Percentiles rank a stretch among this genome's conserved stretches.
Evolutionary conservation across 2,797 vertebrate species (phyloP).

Genomic region (Artibeus jamaicensis): DNA sequence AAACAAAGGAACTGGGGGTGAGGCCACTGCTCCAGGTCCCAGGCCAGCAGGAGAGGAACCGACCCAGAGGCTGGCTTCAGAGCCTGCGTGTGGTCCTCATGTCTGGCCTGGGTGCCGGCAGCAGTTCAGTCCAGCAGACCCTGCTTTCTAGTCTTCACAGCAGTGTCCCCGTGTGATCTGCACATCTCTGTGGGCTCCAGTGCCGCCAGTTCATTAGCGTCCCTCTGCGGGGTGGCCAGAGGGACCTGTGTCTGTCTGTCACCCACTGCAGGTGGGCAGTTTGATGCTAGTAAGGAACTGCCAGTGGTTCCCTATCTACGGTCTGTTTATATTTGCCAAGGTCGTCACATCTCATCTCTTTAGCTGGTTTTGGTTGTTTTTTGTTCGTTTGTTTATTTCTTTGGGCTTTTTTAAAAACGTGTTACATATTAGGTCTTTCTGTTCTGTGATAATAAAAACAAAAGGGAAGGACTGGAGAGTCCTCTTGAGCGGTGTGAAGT

Average conservation of each 20-base stretch:
- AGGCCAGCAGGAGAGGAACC: not conserved
- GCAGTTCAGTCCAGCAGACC: rapidly evolving
- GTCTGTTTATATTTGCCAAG: not conserved
- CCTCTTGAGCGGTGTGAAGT: not conserved
- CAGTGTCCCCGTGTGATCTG: too few relatives aligned
- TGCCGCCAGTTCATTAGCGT: not conserved
- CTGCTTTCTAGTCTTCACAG: not conserved
- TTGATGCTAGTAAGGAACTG: rapidly evolving
- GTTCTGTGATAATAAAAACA: not conserved
- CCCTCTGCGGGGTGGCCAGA: not conserved
- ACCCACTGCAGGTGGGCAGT: not conserved
- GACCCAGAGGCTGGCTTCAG: not conserved
- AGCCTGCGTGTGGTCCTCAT: not conserved
- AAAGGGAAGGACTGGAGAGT: not conserved
- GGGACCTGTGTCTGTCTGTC: not conserved
- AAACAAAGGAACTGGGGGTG: not conserved
- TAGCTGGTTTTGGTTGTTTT: not conserved
- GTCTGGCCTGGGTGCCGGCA: not conserved
- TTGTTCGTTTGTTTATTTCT: not conserved
- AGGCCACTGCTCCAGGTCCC: not conserved
- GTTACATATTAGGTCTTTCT: not conserved
- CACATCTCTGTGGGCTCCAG: too few relatives aligned
- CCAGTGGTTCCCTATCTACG: not conserved
- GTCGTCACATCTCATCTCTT: not conserved
- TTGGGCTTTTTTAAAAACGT: not conserved